Base-by-base conservation (phyloP, 2,113 vertebrate species). In the Spilogale gracilis region DNA sequence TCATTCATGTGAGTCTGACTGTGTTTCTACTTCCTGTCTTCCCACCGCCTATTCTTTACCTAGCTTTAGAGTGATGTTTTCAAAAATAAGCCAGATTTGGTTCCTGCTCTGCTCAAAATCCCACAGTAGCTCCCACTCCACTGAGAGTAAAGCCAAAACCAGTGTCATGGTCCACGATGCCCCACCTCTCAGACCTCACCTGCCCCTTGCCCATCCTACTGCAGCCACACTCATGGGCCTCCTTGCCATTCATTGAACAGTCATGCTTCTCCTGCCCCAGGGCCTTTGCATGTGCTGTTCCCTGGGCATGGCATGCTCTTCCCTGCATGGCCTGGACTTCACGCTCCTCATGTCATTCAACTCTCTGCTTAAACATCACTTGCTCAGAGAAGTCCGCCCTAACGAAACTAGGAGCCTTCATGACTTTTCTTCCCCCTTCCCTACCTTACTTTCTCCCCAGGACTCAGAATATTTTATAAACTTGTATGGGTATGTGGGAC, bases 1-100 rank as follows among this genome's bases (percentile, higher is more conserved):
- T 6, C 27, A 3, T 1, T 43, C 1, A 0, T 10, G 45, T 0
- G 67, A 63, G 58, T 11, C 48, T 4, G 2, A 16, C 52, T 4
- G n/a, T 13, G 11, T 54, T 43, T 30, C 69, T 23, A 2, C 50
- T 50, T 81, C 76, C 58, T 14, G 45, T 38, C 69, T 93, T 25
- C 50, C 78, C n/a, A 1, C 2, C 20, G 23, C 16, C 21, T 67
- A 0, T 27, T 45, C 54, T 65, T 56, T 16, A 8, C 3, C 0
- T 1, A 4, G 32, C 38, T 63, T 74, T 58, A 21, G 32, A 58
- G 9, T 0, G 50, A 60, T 6, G 50, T 8, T 65, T 27, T 56
- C 6, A 30, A 82, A 88, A 14, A 38, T 11, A 67, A 73, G 25
- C 79, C 69, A 32, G 48, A 5, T 50, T 43, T 25, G 7, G 79